Evolutionary conservation across 2,797 vertebrate genomes (phyloP), one percentile per base, ranked within the genome.

Genomic region (Sebastes reedi): DNA sequence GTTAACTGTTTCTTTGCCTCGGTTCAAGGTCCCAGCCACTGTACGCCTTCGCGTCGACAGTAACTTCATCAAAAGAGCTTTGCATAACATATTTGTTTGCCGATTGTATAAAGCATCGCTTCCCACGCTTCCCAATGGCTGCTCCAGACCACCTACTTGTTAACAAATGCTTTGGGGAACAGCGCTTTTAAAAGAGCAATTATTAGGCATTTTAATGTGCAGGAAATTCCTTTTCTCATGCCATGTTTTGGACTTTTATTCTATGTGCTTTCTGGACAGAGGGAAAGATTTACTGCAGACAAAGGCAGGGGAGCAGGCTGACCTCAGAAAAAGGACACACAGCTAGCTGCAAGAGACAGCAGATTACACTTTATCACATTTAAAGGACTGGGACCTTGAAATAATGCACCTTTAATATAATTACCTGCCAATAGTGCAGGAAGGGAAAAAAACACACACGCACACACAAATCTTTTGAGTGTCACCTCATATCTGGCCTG

Each of bases 361-460:
- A 94, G 90, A 95, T 95, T 90, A 92, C 67, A 72, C 83, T 91
- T 93, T 91, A 94, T 95, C 88, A 72, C 74, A 91, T 91, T 95
- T 93, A 93, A 93, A 93, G 88, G 93, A 93, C 86, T 50, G 74
- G 68, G 82, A 92, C 90, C 88, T 95, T 94, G 90, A 95, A 96
- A 95, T 95, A 89, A 93, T 89, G 90, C 89, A 91, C 86, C 82
- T 95, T 94, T 92, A 91, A 92, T 77, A 88, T 91, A 94, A 95
- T 95, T 95, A 95, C 82, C 79, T 90, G 85, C 88, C 92, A 93
- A 83, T 88, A 88, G 84, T 82, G 70, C 80, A 72, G 61, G 83
- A 72, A 58, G 75, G 68, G 65, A 13, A 77, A 55, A 24, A 20
- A 9, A 73, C 83, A 50, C 42, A 46, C 46, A 22, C 50, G 71